Percentiles rank a stretch among this genome's conserved stretches.
phyloP scores from a whole-genome alignment of 1,140 invertebrate genomes.

The Leucophenga varia region DNA sequence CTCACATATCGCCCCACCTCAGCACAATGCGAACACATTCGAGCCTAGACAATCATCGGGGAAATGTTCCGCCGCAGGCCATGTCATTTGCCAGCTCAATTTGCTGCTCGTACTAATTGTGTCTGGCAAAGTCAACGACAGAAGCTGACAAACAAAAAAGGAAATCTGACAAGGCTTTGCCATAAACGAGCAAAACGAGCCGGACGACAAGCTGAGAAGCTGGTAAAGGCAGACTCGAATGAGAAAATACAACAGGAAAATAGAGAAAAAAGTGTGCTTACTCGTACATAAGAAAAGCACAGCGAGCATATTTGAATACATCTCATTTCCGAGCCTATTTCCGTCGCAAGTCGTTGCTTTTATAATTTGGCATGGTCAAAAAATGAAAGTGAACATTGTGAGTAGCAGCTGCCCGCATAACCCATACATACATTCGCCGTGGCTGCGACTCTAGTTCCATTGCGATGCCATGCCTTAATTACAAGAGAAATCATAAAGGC shows the following conservation, averaged over 20 bases:
- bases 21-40: too few relatives aligned
- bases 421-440: constrained; percentile 5
- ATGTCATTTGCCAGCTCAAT: constrained; percentile 11
- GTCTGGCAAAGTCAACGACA: constrained; percentile 23
- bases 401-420: constrained; percentile 2
- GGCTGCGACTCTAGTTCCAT: constrained; percentile 10
- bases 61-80: too few relatives aligned
- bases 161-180: constrained; percentile 4
- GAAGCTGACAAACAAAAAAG: constrained; percentile 11
- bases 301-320: constrained; percentile 25
- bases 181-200: too few relatives aligned
- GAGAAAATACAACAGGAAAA: too few relatives aligned
- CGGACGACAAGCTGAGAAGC: too few relatives aligned
- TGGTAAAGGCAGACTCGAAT: too few relatives aligned
- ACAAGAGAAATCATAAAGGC: constrained; percentile 33
- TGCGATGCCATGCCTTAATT: constrained; percentile 37
- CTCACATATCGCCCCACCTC: too few relatives aligned
- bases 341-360: constrained; percentile 30
- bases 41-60: too few relatives aligned
- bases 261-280: constrained; percentile 10
- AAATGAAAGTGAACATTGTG: constrained; percentile 21
- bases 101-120: constrained; percentile 27
- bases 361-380: constrained; percentile 25
- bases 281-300: constrained; percentile 13
- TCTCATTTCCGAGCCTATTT: constrained; percentile 27